Conservation (phyloP, 2,113 vertebrate genomes). For the Platanista minor region DNA sequence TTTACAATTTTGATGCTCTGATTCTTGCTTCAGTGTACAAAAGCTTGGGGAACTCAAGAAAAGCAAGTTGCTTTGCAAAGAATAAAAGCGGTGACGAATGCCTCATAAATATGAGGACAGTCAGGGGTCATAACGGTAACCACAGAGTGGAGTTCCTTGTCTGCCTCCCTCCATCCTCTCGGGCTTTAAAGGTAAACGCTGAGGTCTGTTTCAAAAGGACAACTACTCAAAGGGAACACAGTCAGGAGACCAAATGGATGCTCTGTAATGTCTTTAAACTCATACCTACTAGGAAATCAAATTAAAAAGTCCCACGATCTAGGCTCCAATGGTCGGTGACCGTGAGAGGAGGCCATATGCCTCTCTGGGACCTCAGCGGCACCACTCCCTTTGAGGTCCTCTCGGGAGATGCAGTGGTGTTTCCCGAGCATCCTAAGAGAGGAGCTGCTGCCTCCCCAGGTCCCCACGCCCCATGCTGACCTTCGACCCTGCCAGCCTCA, state of each 20-base stretch:
- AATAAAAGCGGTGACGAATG: neutral
- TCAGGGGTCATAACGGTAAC: neutral
- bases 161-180: neutral
- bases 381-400: slow-evolving; percentile 16
- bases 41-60: slow-evolving; percentile 50
- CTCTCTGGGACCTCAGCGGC: slow-evolving; percentile 24
- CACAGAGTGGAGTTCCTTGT: neutral
- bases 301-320: neutral
- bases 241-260: neutral
- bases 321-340: neutral
- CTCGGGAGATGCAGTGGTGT: neutral
- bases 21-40: slow-evolving; percentile 54
- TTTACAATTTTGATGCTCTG: slow-evolving; percentile 65
- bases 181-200: neutral
- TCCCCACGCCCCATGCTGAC: slow-evolving; percentile 1
- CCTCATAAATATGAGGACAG: neutral
- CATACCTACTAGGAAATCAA: neutral
- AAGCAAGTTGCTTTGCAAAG: slow-evolving; percentile 9
- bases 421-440: neutral
- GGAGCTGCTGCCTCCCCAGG: slow-evolving; percentile 5
- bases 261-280: neutral
- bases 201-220: neutral
- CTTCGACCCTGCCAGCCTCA: neutral
- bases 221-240: neutral
- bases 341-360: neutral